phyloP scores from a whole-genome alignment of 1,140 invertebrate genomes.

The Uloborus diversus region DNA sequence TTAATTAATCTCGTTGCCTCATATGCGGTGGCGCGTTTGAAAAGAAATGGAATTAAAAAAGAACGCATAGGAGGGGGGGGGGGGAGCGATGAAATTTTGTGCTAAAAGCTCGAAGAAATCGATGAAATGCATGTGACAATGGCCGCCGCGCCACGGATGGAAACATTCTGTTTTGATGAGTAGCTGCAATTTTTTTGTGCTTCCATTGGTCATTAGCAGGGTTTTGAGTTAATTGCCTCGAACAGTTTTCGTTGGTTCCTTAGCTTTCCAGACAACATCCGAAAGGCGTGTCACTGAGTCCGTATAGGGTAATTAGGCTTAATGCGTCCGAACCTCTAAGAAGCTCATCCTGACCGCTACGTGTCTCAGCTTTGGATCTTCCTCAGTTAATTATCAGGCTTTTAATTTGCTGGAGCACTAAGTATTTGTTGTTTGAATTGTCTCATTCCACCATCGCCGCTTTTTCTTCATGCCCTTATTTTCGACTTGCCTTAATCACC shows the following conservation, averaged over 20 bases:
- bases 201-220: conserved; percentile 53
- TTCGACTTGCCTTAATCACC: conserved; percentile 29
- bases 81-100: conserved; percentile 30
- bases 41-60: conserved; percentile 54
- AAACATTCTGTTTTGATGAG: conserved; percentile 52
- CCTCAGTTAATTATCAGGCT: conserved; percentile 50
- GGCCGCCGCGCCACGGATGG: conserved; percentile 13
- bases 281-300: conserved; percentile 53
- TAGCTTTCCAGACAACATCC: conserved; percentile 39
- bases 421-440: conserved; percentile 41
- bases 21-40: conserved; percentile 46
- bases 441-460: not conserved
- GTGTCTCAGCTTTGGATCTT: conserved; percentile 10
- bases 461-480: conserved; percentile 31
- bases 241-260: conserved; percentile 41
- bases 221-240: conserved; percentile 52
- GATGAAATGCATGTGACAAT: conserved; percentile 7
- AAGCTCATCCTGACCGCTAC: conserved; percentile 41
- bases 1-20: conserved; percentile 55
- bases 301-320: conserved; percentile 52
- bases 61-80: not conserved
- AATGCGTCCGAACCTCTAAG: conserved; percentile 41
- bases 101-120: conserved; percentile 38
- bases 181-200: conserved; percentile 31
- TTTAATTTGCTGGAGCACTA: conserved; percentile 51